Evolutionary conservation across 2,888 invertebrate species (phyloP), one percentile per base, ranked within the genome.

Genomic region (Xylota sylvarum): DNA sequence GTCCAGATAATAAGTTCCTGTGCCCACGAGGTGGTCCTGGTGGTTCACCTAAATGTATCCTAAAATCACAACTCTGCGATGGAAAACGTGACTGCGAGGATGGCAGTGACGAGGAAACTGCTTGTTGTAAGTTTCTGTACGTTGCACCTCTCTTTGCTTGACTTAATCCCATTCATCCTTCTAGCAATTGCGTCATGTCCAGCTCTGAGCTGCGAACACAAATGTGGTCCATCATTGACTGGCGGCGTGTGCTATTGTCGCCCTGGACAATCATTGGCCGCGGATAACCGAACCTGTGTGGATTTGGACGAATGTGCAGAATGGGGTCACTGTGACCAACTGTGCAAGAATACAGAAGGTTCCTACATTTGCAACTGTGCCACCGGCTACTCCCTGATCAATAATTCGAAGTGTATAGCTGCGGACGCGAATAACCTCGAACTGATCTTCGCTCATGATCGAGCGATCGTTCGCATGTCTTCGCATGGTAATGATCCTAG

Each of bases 281-380:
- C 96, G 5, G 96, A 97, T 91, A 97, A 97, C 90, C 94, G 96
- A 89, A 96, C 97, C 4, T 99, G 99, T 92, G 94, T 95, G 43
- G 99, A 99, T 93, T 94, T 97, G 89, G 96, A 99, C 93, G 99
- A 99, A 93, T 98, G 98, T 92, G 92, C 94, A 56, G 97, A 97
- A 93, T 98, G 97, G 97, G 97, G 97, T 48, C 97, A 95, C 92
- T 99, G 99, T 92, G 98, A 99, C 91, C 99, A 99, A 92, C 94
- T 96, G 35, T 99, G 99, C 92, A 94, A 95, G 80, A 99, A 99
- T 92, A 96, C 96, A 0, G 96, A 96, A 0, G 98, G 96, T 48
- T 95, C 97, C 9, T 99, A 96, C 93, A 93, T 92, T 48, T 99
- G 99, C 92, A 94, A 95, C 14, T 99, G 98, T 91, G 95, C 95